Base-by-base conservation (phyloP, 2,888 invertebrate species). In the Falcaria lacertinaria region DNA sequence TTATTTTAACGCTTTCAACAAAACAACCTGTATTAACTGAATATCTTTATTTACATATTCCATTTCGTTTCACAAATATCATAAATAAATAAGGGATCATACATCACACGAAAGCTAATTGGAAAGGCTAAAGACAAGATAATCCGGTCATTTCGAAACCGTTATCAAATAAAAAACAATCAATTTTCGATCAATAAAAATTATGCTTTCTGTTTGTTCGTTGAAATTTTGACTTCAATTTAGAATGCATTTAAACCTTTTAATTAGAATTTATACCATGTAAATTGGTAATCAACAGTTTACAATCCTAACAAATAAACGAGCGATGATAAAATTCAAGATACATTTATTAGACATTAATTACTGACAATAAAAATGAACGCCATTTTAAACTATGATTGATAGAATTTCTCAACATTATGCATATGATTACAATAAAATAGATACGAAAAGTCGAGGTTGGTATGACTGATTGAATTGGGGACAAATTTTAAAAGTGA, bases 321-420 rank as follows among this genome's bases (percentile, higher is more conserved):
- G 22, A 14, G 1, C 37, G 16, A 37, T 37, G 15, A 25, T 37
- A 22, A 25, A 14, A 25, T 25, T 15, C 8, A 65, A 47, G 50
- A 56, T 54, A 50, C 61, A 61, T 69, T 64, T 64, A 69, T 69
- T 59, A 52, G 53, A 49, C 57, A 57, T 69, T 73, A 65, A 74
- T 69, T 64, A 64, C 48, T 54, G 43, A 55, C 54, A 52, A 48
- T 51, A 47, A 49, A 48, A 52, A 52, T 39, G 60, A 50, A 57
- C 54, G 57, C 59, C 60, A 50, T 65, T 66, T 64, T 56, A 56
- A 52, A 54, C 50, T 49, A 57, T 63, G 63, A 62, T 65, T 53
- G 64, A 70, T 68, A 62, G 57, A 64, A 60, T 72, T 69, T 57
- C 63, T 33, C 39, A 64, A 69, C 54, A 45, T 55, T 50, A 54